Evolutionary conservation across 2,888 invertebrate species (phyloP), one percentile per base, ranked within the genome.

Genomic region (Galerucella pusilla): DNA sequence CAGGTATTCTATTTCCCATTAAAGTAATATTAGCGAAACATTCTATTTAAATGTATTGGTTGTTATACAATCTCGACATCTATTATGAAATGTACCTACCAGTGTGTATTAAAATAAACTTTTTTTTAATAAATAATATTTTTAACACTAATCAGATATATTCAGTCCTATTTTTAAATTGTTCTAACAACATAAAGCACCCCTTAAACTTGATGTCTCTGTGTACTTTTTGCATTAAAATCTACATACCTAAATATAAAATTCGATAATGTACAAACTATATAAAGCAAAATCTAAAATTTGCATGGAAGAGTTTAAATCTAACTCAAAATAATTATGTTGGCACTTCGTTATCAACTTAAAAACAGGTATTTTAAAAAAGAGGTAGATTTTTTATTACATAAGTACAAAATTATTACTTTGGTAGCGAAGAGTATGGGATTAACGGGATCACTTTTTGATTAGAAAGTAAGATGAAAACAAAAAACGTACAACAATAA

Each of bases 131-230:
- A 69, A 59, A 59, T 61, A 60, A 49, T 69, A 52, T 49, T 52
- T 49, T 25, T 66, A 49, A 49, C 49, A 61, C 60, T 69, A 61
- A 45, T 68, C 57, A 59, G 14, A 49, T 66, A 25, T 69, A 46
- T 60, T 69, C 60, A 69, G 60, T 69, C 28, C 69, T 60, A 60
- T 61, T 20, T 16, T 61, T 35, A 14, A 61, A 42, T 16, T 35
- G 7, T 61, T 61, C 61, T 35, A 61, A 61, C 59, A 60, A 28
- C 35, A 61, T 35, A 61, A 61, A 61, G 7, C 61, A 61, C 28
- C 61, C 61, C 35, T 61, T 61, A 61, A 14, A 61, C 61, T 20
- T 57, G 57, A 57, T 52, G 52, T 52, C 52, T 46, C 46, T 46
- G 49, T 49, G 49, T 49, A 49, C 49, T 12, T 12, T 49, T 12